Percentiles rank a stretch among this genome's conserved stretches.
Conservation (phyloP, 1,140 invertebrate species). For the Pachyrhynchus sulphureomaculatus region DNA sequence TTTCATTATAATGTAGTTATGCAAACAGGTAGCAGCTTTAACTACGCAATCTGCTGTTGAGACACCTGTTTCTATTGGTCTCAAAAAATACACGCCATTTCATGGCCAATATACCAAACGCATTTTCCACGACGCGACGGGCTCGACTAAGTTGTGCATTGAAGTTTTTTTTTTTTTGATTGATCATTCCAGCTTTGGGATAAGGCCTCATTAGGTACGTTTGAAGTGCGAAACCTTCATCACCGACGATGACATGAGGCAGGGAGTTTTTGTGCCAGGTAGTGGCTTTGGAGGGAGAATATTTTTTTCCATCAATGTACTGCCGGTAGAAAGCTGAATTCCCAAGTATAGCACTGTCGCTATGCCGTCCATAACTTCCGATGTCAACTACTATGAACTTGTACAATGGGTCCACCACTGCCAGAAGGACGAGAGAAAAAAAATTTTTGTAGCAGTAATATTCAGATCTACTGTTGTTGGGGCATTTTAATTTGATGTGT, state of each 20-base stretch:
- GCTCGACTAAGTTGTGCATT: too few species aligned
- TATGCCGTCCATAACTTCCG: constrained; percentile 49
- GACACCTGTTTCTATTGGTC: too few species aligned
- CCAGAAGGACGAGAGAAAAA: constrained; percentile 52
- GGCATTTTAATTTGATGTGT: constrained; percentile 50
- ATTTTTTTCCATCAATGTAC: constrained; percentile 28
- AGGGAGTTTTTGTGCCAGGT: constrained; percentile 35
- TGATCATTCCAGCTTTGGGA: constrained; percentile 5
- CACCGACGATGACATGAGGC: constrained; percentile 46
- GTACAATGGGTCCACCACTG: constrained; percentile 51
- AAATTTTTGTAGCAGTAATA: constrained; percentile 53
- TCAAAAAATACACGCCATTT: too few species aligned
- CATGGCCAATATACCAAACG: too few species aligned
- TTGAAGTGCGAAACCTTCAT: constrained; percentile 52
- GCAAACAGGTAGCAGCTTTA: too few species aligned
- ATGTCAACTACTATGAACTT: constrained; percentile 52
- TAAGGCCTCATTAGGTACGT: constrained; percentile 45
- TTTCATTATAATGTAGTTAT: too few species aligned
- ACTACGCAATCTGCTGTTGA: too few species aligned
- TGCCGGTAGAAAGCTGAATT: constrained; percentile 39
- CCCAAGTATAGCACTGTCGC: constrained; percentile 47
- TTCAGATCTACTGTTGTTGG: constrained; percentile 45
- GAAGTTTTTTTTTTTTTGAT: too few species aligned
- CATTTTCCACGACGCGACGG: too few species aligned
- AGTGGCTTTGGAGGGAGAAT: constrained; percentile 35